These are phyloP conservation scores for Halyomorpha halys DNA, from an alignment of 1,140 invertebrate species.

Conservation along the genomic window DNA sequence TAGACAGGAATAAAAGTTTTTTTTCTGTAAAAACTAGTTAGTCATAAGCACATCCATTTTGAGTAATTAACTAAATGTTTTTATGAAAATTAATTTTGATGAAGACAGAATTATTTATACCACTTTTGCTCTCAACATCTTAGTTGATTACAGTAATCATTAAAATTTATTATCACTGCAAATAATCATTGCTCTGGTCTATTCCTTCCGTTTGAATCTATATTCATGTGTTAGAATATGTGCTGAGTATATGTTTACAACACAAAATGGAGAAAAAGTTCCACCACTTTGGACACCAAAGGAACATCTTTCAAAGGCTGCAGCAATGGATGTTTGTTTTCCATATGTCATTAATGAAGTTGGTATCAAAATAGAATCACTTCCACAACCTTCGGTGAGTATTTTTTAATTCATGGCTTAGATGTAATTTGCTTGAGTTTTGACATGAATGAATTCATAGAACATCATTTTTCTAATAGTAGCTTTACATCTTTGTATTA, in stretches of 20 bases:
- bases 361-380: constrained; percentile 22
- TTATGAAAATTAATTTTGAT: no score
- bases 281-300: constrained; percentile 31
- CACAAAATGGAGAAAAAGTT: constrained; percentile 7
- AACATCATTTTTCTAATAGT: not conserved
- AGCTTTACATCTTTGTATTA: constrained; percentile 12
- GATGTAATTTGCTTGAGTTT: not conserved
- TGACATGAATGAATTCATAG: not conserved
- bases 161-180: no score
- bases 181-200: no score
- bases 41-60: no score
- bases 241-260: not conserved
- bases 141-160: no score
- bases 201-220: no score
- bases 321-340: constrained; percentile 29
- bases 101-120: no score
- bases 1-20: no score
- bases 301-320: constrained; percentile 28
- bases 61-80: no score
- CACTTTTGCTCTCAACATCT: no score
- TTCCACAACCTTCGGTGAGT: constrained; percentile 28
- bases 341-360: constrained; percentile 25
- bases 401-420: not conserved
- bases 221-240: not conserved
- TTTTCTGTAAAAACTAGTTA: no score